These are phyloP conservation scores for Zaprionus bogoriensis DNA, from an alignment of 2,888 invertebrate genomes.

Conservation along the genomic window DNA sequence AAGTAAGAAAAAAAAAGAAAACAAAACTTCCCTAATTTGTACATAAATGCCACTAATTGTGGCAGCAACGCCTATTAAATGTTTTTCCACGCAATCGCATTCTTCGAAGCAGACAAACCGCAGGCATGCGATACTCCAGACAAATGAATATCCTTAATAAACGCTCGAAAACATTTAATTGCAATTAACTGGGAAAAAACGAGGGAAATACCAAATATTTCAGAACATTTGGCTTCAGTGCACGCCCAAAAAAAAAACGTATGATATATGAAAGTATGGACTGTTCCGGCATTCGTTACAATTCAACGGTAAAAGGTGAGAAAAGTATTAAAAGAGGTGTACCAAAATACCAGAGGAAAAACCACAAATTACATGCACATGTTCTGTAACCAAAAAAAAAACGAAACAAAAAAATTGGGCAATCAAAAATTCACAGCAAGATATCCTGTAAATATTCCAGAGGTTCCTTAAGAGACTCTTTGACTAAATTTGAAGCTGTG, in stretches of 20 bases:
- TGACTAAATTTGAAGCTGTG: no score
- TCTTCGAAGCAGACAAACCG: slow-evolving; percentile 30
- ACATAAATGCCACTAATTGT: slow-evolving; percentile 64
- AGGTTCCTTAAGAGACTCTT: no score
- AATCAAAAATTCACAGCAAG: background rate
- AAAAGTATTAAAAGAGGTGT: slow-evolving; percentile 62
- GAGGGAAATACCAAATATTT: slow-evolving; percentile 8
- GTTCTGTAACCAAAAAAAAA: slow-evolving; percentile 14
- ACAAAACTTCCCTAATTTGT: slow-evolving; percentile 6
- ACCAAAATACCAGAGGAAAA: slow-evolving; percentile 22
- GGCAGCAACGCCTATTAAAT: slow-evolving; percentile 49
- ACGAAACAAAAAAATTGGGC: background rate
- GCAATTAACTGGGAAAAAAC: slow-evolving; percentile 9
- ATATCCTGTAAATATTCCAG: slow-evolving; percentile 26
- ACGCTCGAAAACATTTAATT: slow-evolving; percentile 42
- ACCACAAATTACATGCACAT: slow-evolving; percentile 71
- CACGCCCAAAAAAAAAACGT: slow-evolving; percentile 11
- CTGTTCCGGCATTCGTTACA: slow-evolving; percentile 13
- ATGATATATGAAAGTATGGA: background rate
- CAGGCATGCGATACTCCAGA: slow-evolving; percentile 46
- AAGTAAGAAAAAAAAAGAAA: background rate
- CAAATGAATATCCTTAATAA: slow-evolving; percentile 46
- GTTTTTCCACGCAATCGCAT: slow-evolving; percentile 24
- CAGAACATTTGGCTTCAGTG: slow-evolving; percentile 44
- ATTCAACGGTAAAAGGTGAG: slow-evolving; percentile 56